Percentiles rank a stretch among this genome's conserved stretches.
Evolutionary conservation across 92 coral and sea anemone species (phyloP).

Genomic region (Phymanthus crucifer): DNA sequence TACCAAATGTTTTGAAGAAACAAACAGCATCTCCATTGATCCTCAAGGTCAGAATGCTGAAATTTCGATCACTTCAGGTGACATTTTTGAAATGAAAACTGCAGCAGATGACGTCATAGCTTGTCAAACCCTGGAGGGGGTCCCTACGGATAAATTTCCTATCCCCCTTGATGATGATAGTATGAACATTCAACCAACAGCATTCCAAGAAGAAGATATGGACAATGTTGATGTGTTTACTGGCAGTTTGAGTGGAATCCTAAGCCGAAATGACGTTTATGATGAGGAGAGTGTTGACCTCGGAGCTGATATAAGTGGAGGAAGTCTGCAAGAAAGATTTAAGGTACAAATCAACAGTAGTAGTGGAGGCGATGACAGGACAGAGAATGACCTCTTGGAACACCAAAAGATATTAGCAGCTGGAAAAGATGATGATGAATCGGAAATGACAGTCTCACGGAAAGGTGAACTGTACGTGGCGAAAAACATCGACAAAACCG

Average conservation of each 20-base stretch:
- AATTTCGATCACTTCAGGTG: neutral
- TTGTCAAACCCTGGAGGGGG: neutral
- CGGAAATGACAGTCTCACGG: neutral
- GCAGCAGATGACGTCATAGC: neutral
- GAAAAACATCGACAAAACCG: neutral
- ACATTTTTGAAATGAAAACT: neutral
- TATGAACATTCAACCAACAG: neutral
- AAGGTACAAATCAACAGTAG: neutral
- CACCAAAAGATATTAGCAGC: neutral
- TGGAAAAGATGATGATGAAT: constrained; percentile 1
- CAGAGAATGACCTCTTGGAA: neutral
- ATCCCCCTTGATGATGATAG: neutral
- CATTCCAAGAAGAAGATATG: neutral
- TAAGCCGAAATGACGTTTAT: neutral
- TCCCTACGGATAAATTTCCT: neutral
- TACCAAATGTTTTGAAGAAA: neutral
- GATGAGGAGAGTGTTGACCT: neutral
- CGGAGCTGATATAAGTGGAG: neutral
- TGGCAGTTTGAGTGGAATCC: neutral
- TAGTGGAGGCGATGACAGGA: constrained; percentile 16
- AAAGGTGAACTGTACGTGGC: neutral
- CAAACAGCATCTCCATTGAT: neutral
- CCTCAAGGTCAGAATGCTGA: neutral
- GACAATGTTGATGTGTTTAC: neutral
- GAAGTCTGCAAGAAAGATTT: neutral